Percentiles rank a stretch among this genome's conserved stretches.
phyloP scores from a whole-genome alignment of 1,140 invertebrate species.

The Archivesica marissinica region DNA sequence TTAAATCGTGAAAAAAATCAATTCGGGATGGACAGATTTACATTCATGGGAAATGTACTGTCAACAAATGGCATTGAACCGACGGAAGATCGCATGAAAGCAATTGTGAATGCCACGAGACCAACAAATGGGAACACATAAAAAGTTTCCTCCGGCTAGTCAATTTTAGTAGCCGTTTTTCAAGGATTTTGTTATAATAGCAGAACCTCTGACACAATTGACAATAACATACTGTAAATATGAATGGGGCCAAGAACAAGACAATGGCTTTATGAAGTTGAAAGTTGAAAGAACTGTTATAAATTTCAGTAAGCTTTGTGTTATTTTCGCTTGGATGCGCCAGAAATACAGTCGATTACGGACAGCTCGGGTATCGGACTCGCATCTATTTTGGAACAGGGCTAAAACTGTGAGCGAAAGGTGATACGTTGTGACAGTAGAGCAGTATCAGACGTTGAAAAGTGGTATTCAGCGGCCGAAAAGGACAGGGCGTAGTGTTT shows the following conservation, averaged over 20 bases:
- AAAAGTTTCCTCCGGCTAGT: slow-evolving; percentile 60
- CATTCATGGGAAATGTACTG: slow-evolving; percentile 56
- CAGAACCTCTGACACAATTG: slow-evolving; percentile 21
- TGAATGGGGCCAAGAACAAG: not conserved
- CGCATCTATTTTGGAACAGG: too few species aligned
- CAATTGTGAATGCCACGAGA: not conserved
- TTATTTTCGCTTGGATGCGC: slow-evolving; percentile 40
- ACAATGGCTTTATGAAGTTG: not conserved
- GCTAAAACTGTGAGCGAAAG: too few species aligned
- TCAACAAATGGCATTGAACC: slow-evolving; percentile 13
- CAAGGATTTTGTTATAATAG: slow-evolving; percentile 24
- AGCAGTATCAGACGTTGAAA: too few species aligned
- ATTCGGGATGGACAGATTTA: slow-evolving; percentile 40
- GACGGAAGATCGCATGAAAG: slow-evolving; percentile 29
- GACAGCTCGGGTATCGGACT: too few species aligned
- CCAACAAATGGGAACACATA: slow-evolving; percentile 19
- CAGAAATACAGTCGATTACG: slow-evolving; percentile 21
- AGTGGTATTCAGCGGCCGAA: too few species aligned
- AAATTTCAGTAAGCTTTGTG: slow-evolving; percentile 21
- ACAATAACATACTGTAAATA: slow-evolving; percentile 29
- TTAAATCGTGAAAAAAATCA: slow-evolving; percentile 61
- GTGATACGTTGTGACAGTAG: too few species aligned
- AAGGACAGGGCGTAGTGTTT: too few species aligned
- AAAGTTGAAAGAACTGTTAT: slow-evolving; percentile 35
- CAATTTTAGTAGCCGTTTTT: slow-evolving; percentile 43